A percentile compares a stretch with the other conserved stretches of the same genome.
Evolutionary conservation across 2,888 invertebrate genomes (phyloP).

Genomic region (Acleris holmiana): DNA sequence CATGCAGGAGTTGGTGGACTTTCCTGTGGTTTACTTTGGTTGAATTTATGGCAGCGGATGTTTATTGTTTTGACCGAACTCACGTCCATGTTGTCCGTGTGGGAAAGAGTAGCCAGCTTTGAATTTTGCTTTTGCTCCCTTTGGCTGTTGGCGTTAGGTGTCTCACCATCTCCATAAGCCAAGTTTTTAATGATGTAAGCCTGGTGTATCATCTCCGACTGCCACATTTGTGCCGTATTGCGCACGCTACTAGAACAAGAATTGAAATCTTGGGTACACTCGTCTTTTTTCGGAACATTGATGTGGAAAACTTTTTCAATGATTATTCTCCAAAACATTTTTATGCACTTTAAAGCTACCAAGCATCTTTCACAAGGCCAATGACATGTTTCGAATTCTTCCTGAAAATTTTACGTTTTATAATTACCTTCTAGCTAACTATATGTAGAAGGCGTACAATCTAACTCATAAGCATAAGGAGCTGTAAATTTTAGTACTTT

Average conservation of each 20-base stretch:
- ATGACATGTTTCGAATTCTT: constrained; percentile 72
- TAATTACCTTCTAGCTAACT: no score
- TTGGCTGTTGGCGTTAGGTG: background rate
- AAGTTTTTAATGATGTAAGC: constrained; percentile 57
- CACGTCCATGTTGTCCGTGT: background rate
- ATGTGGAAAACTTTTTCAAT: constrained; percentile 67
- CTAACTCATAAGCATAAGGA: no score
- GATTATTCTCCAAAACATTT: constrained; percentile 76
- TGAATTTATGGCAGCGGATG: background rate
- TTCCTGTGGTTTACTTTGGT: background rate
- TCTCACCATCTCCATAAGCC: background rate
- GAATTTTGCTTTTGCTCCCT: constrained; percentile 30
- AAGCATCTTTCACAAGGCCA: constrained; percentile 77
- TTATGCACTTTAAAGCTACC: constrained; percentile 71
- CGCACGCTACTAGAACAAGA: constrained; percentile 51
- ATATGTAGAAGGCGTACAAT: no score
- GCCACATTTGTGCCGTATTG: constrained; percentile 63
- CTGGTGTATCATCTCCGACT: constrained; percentile 65
- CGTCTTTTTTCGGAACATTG: constrained; percentile 51
- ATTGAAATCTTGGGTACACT: constrained; percentile 42
- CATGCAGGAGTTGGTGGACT: background rate
- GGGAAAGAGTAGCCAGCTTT: constrained; percentile 6
- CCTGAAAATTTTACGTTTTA: constrained; percentile 47
- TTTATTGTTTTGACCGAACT: background rate
- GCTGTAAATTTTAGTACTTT: no score